Evolutionary conservation across 2,888 invertebrate species (phyloP).

Genomic region (Ennomos erosarius): DNA sequence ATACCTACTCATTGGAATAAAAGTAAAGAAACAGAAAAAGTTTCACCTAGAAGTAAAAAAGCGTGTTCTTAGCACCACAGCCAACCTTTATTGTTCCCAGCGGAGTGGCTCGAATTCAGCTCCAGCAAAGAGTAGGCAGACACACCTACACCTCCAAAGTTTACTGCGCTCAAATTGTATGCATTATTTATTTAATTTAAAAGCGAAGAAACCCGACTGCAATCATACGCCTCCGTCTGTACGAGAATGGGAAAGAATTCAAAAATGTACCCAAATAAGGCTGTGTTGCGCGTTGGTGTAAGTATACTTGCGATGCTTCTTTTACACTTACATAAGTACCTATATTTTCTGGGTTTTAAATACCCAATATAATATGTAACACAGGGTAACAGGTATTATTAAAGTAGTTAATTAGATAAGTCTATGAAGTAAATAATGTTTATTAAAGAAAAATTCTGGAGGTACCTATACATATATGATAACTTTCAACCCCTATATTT

Average conservation of each 20-base stretch:
- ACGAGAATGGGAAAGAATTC: constrained; percentile 55
- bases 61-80: constrained; percentile 59
- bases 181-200: constrained; percentile 85
- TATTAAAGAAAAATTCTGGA: too few relatives aligned
- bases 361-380: too few relatives aligned
- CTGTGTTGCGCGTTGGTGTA: constrained; percentile 9
- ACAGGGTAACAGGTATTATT: too few relatives aligned
- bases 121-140: constrained; percentile 60
- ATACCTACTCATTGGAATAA: too few relatives aligned
- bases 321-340: too few relatives aligned
- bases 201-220: constrained; percentile 80
- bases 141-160: constrained; percentile 74
- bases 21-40: too few relatives aligned
- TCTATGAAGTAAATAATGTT: too few relatives aligned
- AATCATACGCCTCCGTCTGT: constrained; percentile 62
- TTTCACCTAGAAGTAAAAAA: constrained; percentile 6
- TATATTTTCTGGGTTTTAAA: too few relatives aligned
- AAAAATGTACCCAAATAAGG: constrained; percentile 31
- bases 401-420: too few relatives aligned
- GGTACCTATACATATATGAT: too few relatives aligned
- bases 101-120: constrained; percentile 71
- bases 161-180: constrained; percentile 83
- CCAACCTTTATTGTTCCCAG: constrained; percentile 77
- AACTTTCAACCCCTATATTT: too few relatives aligned
- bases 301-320: neutral